phyloP scores from a whole-genome alignment of 2,888 invertebrate species.

The Ypsolopha scabrella region DNA sequence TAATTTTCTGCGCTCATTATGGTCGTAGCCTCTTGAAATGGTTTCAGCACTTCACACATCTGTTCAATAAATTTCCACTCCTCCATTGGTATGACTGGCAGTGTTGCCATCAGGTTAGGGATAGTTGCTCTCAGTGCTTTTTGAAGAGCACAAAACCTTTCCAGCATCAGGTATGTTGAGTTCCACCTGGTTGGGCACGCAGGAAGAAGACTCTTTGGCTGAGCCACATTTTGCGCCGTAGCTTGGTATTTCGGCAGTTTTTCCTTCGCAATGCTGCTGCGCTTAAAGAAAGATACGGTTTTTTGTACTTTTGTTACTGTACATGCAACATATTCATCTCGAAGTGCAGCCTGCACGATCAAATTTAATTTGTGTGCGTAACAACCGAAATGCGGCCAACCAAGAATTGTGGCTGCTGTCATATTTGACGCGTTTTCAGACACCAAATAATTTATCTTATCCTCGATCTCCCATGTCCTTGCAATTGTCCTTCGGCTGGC shows the following conservation, averaged over 20 bases:
- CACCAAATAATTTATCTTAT: too few species aligned
- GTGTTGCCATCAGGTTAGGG: constrained; percentile 4
- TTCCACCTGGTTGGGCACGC: constrained; percentile 7
- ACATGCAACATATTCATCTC: not conserved
- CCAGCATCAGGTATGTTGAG: constrained; percentile 10
- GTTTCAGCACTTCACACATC: constrained; percentile 3
- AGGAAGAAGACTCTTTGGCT: not conserved
- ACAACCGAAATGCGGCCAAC: too few species aligned
- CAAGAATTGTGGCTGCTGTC: too few species aligned
- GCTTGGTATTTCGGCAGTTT: constrained; percentile 8
- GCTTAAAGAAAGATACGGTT: constrained; percentile 1
- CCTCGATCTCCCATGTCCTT: too few species aligned
- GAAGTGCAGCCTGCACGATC: too few species aligned
- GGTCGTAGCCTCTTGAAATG: constrained; percentile 6
- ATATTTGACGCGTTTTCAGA: too few species aligned
- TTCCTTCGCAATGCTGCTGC: constrained; percentile 2
- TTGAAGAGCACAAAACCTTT: constrained; percentile 6
- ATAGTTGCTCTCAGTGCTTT: constrained; percentile 8
- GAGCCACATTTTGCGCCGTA: constrained; percentile 4
- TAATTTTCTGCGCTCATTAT: constrained; percentile 8
- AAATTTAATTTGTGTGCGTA: too few species aligned
- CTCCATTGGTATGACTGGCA: constrained; percentile 7
- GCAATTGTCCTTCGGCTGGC: too few species aligned
- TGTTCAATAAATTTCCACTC: constrained; percentile 7
- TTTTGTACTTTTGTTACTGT: constrained; percentile 3